Conservation (phyloP, 2,888 invertebrate species). For the Morinoia aosen region DNA sequence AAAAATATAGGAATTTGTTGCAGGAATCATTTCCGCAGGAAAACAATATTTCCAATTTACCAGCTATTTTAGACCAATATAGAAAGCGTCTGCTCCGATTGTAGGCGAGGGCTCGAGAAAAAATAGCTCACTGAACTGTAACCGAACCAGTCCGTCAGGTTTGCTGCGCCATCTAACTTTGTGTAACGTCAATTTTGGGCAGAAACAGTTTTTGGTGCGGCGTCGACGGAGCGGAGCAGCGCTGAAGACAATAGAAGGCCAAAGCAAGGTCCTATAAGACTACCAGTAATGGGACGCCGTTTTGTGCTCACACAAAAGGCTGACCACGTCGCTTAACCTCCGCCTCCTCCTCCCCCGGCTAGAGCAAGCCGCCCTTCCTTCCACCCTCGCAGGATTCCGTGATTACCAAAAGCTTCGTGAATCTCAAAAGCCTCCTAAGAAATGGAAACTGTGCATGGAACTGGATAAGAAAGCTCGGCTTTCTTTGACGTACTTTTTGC, state of each 20-base stretch:
- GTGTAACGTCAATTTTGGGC: background rate
- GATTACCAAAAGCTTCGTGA: background rate
- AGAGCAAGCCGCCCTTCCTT: background rate
- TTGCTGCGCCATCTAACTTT: background rate
- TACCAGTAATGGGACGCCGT: background rate
- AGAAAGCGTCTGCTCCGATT: background rate
- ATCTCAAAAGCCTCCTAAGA: conserved; percentile 4
- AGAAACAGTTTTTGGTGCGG: background rate
- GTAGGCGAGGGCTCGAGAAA: background rate
- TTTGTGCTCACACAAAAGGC: background rate
- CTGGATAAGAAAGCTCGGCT: background rate
- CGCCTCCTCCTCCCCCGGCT: background rate
- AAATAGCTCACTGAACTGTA: background rate
- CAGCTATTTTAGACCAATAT: background rate
- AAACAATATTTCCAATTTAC: background rate
- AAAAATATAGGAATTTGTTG: background rate
- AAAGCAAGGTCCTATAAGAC: background rate
- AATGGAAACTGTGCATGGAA: background rate
- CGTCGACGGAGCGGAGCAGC: background rate
- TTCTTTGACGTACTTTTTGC: background rate
- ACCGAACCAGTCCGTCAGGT: background rate
- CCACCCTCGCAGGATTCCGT: background rate
- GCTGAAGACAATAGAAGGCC: background rate
- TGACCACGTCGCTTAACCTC: background rate
- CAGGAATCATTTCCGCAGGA: background rate